These are phyloP conservation scores for Thryonomys swinderianus DNA, from an alignment of 2,113 vertebrate genomes.

Conservation along the genomic window DNA sequence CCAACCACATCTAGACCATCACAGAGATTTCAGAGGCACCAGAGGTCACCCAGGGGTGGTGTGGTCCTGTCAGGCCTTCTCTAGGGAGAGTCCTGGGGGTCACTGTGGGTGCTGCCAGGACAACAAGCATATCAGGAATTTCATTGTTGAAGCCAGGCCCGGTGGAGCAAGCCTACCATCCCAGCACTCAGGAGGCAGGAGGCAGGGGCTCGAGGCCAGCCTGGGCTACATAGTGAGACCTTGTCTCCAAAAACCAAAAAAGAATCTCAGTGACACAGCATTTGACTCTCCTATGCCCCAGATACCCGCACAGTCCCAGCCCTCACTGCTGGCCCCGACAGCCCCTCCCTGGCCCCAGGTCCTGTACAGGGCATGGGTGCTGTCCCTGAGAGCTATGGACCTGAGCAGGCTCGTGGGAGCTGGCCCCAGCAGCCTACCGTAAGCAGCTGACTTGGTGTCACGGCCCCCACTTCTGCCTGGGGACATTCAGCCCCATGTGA, in stretches of 20 bases:
- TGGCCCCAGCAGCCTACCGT: background rate
- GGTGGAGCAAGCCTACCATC: background rate
- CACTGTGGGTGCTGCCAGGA: background rate
- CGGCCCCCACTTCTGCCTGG: background rate
- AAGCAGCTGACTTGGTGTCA: constrained; percentile 15
- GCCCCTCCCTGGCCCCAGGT: background rate
- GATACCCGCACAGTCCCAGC: background rate
- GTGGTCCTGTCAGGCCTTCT: background rate
- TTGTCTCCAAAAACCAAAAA: background rate
- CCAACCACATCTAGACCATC: background rate
- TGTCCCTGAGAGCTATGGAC: background rate
- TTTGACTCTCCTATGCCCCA: background rate
- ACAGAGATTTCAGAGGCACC: background rate
- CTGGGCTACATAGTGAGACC: background rate
- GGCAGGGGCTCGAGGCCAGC: background rate
- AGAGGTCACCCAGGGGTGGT: background rate
- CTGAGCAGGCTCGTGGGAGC: background rate
- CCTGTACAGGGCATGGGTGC: background rate
- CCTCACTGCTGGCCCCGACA: background rate
- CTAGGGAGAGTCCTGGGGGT: background rate
- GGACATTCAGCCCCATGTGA: background rate
- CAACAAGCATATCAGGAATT: background rate
- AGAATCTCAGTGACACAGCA: background rate
- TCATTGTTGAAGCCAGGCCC: background rate
- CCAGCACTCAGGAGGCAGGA: background rate